Evolutionary conservation across 2,797 vertebrate species (phyloP), one percentile per base, ranked within the genome.

Genomic region (Urocyon cinereoargenteus): DNA sequence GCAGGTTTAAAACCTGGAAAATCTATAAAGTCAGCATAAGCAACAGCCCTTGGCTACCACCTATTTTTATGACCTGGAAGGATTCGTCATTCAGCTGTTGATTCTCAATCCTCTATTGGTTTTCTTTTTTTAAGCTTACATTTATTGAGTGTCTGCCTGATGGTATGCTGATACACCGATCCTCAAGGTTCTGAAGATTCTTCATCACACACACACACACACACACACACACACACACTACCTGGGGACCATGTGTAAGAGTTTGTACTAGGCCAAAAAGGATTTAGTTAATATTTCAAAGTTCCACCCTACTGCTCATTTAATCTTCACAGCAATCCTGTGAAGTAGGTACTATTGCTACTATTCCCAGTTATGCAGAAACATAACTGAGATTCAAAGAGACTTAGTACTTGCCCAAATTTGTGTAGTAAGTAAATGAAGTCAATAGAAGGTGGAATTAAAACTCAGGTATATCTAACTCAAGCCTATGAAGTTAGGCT

Each of bases 251-350:
- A 84, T 75, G 57, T 18, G 62, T 6, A 90, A 40, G 51, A 84
- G 31, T 59, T 89, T 61, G 68, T 45, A 72, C n/a, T 70, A 31
- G 1, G 78, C 24, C 15, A 78, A 34, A 90, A 89, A 40, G 26
- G 26, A 93, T n/a, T 70, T 75, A 66, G 57, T 64, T 90, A 77
- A 19, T 36, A 36, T 88, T 77, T 91, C 26, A 9, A 94, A 95
- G 75, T 62, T 93, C 26, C 22, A 68, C 22, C 18, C 49, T 40
- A 61, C 13, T 49, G 21, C 0, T 57, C 75, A 26, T 40, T 83
- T 86, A 77, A 49, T 86, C 40, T 4, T 34, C 66, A 81, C 0
- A 21, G 8, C 64, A 31, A 84, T 36, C 14, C 21, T 49, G 7
- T 84, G 28, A 72, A 49, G 19, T 81, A 28, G 9, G 10, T 21